Evolutionary conservation across 2,113 vertebrate genomes (phyloP).

Genomic region (Lagopus leucura): DNA sequence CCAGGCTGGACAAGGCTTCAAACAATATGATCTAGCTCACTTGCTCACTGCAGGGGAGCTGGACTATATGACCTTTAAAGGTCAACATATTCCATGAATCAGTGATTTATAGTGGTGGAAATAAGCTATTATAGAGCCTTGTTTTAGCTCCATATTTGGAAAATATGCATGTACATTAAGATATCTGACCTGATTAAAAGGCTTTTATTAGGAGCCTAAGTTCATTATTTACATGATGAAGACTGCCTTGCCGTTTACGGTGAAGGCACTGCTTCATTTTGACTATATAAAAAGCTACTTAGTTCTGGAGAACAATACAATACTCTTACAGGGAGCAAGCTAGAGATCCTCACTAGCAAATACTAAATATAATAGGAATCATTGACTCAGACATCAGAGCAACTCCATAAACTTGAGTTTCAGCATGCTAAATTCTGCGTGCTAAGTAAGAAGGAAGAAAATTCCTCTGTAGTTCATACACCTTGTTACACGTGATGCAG

Average conservation of each 20-base stretch:
- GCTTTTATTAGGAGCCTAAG: background rate
- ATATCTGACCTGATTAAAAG: background rate
- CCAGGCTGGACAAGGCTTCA: no score
- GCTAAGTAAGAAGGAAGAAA: background rate
- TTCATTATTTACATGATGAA: background rate
- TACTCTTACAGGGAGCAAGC: background rate
- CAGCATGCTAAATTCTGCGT: background rate
- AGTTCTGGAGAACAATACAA: background rate
- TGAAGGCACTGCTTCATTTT: background rate
- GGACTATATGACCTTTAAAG: no score
- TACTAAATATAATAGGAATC: background rate
- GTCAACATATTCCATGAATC: no score
- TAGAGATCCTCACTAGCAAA: background rate
- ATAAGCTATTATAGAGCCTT: background rate
- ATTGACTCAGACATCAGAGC: background rate
- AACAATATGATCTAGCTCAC: no score
- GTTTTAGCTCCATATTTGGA: background rate
- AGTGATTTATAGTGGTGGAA: background rate
- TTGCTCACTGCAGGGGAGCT: no score
- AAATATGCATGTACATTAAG: background rate
- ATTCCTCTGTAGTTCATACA: background rate
- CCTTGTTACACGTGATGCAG: background rate
- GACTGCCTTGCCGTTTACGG: background rate
- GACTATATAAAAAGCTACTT: background rate
- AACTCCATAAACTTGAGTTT: background rate